Evolutionary conservation across 2,113 vertebrate species (phyloP).

Genomic region (Oxygymnocypris stewartii): DNA sequence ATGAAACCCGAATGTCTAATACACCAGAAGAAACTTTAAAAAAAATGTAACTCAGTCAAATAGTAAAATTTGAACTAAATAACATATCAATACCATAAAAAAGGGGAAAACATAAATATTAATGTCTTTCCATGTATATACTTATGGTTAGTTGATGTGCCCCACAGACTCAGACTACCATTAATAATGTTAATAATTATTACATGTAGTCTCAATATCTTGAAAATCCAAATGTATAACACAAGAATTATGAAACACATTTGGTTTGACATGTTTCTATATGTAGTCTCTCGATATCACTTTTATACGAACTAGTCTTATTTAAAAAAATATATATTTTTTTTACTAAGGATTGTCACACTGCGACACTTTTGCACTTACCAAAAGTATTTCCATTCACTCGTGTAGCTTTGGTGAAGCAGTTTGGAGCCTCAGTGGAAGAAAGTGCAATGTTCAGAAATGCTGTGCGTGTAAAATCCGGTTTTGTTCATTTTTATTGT

Average conservation of each 20-base stretch:
- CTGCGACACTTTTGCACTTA: not conserved
- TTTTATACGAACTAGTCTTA: not conserved
- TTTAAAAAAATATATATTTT: not conserved
- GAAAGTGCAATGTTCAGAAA: not conserved
- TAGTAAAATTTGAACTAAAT: not conserved
- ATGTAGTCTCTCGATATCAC: not conserved
- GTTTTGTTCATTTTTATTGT: slow-evolving; percentile 8
- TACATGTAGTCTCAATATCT: no score
- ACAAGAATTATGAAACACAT: no score
- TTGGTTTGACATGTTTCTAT: not conserved
- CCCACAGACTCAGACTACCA: not conserved
- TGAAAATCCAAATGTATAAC: no score
- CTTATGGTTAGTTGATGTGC: not conserved
- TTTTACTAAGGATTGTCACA: not conserved
- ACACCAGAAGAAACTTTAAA: no score
- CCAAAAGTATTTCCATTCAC: not conserved
- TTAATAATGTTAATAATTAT: no score
- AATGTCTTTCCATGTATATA: no score
- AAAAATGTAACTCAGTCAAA: no score
- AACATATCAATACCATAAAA: not conserved
- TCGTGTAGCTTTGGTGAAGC: not conserved
- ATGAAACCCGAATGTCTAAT: no score
- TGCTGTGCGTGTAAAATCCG: not conserved
- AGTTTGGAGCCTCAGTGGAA: not conserved
- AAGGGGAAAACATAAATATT: not conserved